phyloP scores from a whole-genome alignment of 1,140 invertebrate genomes.

The Wiebesia pumilae region DNA sequence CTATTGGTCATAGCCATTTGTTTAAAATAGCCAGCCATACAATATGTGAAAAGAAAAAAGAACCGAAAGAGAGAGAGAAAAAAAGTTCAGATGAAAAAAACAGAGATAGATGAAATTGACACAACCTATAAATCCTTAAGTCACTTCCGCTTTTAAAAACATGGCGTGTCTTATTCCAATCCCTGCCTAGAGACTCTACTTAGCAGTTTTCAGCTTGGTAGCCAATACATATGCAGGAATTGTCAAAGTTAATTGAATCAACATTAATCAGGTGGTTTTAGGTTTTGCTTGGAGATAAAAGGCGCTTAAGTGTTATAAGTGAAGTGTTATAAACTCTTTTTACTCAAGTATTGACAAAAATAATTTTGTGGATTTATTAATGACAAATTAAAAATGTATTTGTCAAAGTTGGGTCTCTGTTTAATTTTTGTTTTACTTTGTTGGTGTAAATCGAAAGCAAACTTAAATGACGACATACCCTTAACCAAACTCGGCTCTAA shows the following conservation, averaged over 20 bases:
- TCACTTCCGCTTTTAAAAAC: conserved; percentile 14
- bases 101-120: neutral
- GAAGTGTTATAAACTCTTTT: neutral
- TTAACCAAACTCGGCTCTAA: conserved; percentile 78
- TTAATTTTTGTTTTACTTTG: conserved; percentile 63
- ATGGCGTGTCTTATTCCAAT: conserved; percentile 19
- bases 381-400: conserved; percentile 56
- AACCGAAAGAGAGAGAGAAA: neutral
- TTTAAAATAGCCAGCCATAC: neutral
- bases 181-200: neutral
- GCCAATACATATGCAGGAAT: conserved; percentile 3
- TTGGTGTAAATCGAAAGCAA: conserved; percentile 55
- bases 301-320: neutral
- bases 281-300: conserved; percentile 27
- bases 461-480: conserved; percentile 71
- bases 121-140: neutral
- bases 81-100: neutral
- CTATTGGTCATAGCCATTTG: neutral
- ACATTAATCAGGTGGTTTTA: conserved; percentile 51
- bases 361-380: conserved; percentile 9
- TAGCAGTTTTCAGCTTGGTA: neutral
- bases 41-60: neutral
- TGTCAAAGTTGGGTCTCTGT: conserved; percentile 61
- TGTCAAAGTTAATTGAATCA: conserved; percentile 40
- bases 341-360: neutral